These are phyloP conservation scores for Psittacula derbiana DNA, from an alignment of 2,797 vertebrate species.

Conservation along the genomic window DNA sequence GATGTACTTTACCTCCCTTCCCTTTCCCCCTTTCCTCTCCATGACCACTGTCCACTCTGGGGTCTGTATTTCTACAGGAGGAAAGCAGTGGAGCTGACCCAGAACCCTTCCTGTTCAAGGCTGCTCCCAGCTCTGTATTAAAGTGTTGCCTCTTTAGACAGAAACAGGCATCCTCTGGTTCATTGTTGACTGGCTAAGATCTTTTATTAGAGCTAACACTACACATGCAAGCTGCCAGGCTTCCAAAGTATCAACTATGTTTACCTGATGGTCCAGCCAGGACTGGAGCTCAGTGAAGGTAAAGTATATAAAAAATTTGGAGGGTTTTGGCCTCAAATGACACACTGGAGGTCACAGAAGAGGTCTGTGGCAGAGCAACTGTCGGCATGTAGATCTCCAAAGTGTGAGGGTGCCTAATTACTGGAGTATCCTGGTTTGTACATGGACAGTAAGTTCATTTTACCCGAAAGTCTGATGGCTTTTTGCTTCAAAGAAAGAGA, in stretches of 20 bases:
- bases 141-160: neutral
- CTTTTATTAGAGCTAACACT: conserved; percentile 1
- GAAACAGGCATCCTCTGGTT: neutral
- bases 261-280: conserved; percentile 19
- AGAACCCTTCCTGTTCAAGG: neutral
- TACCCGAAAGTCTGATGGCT: neutral
- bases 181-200: neutral
- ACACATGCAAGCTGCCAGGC: neutral
- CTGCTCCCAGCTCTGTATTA: neutral
- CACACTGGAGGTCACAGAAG: neutral
- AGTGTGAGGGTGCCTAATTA: neutral
- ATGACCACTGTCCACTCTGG: neutral
- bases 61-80: neutral
- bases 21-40: neutral
- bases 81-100: neutral
- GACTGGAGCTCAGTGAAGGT: neutral
- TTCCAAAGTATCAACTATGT: conserved; percentile 1
- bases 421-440: neutral
- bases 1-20: neutral
- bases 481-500: neutral
- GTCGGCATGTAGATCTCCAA: rapidly evolving
- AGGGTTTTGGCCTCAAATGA: neutral
- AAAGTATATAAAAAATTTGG: neutral
- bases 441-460: neutral
- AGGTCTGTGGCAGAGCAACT: neutral